phyloP scores from a whole-genome alignment of 2,797 vertebrate species.

The Acrocephalus scirpaceus region DNA sequence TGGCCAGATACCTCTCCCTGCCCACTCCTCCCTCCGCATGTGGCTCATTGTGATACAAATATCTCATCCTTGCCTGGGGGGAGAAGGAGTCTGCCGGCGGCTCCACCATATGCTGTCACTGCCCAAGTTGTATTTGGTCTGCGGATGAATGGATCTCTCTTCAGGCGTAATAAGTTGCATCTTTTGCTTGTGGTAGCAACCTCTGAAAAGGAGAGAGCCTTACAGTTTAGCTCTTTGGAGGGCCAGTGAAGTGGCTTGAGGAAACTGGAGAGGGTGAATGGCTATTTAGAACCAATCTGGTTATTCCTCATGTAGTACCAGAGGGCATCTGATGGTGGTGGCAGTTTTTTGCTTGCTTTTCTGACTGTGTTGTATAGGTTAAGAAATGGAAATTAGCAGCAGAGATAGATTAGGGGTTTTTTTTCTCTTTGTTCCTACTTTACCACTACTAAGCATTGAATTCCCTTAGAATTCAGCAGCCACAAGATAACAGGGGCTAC shows the following conservation, averaged over 20 bases:
- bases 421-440: background rate
- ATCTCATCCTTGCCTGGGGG: background rate
- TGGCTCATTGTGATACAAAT: constrained; percentile 55
- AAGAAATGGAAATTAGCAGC: background rate
- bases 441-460: background rate
- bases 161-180: background rate
- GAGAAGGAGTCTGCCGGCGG: background rate
- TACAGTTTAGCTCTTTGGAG: background rate
- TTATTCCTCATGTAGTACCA: background rate
- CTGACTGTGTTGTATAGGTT: background rate
- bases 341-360: background rate
- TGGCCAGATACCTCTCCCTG: constrained; percentile 6
- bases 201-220: background rate
- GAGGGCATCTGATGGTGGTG: background rate
- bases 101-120: constrained; percentile 6
- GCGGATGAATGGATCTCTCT: background rate
- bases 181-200: background rate
- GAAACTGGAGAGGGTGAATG: background rate
- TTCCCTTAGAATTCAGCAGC: background rate
- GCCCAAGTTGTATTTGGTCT: background rate
- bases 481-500: background rate
- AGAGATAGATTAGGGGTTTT: background rate
- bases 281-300: background rate
- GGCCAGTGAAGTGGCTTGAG: background rate
- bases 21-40: constrained; percentile 8